phyloP scores from a whole-genome alignment of 2,888 invertebrate genomes.

The Meteorus colon region DNA sequence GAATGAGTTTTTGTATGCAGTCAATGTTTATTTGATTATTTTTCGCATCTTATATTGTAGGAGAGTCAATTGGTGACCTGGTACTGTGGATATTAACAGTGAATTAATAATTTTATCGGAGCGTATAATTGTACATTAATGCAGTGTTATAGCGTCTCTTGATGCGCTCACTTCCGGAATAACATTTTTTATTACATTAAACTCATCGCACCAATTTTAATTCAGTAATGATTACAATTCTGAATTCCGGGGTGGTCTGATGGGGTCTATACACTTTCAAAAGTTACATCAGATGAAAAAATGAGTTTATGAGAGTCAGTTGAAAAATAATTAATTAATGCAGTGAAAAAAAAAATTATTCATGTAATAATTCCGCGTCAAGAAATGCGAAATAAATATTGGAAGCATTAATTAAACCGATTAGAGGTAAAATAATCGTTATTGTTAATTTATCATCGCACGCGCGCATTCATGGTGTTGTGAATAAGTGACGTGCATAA shows the following conservation, averaged over 20 bases:
- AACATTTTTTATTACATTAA: neutral
- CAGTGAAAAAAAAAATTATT: neutral
- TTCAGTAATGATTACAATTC: neutral
- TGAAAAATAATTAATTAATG: constrained; percentile 34
- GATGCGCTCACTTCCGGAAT: neutral
- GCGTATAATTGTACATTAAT: too few relatives aligned
- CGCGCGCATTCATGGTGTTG: constrained; percentile 1
- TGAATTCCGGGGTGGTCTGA: constrained; percentile 15
- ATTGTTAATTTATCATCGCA: constrained; percentile 26
- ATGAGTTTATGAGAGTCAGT: constrained; percentile 14
- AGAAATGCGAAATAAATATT: constrained; percentile 1
- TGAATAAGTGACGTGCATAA: constrained; percentile 24
- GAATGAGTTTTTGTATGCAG: neutral
- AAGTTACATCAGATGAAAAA: constrained; percentile 21
- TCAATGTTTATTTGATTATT: neutral
- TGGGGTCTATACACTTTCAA: constrained; percentile 17
- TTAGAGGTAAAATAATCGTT: neutral
- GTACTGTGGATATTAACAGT: neutral
- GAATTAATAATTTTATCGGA: neutral
- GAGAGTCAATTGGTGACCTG: neutral
- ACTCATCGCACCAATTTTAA: constrained; percentile 7
- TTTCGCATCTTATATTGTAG: neutral
- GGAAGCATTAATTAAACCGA: constrained; percentile 14
- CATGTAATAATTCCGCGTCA: neutral
- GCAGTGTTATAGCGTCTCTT: too few relatives aligned